Evolutionary conservation across 1,140 invertebrate species (phyloP), one percentile per base, ranked within the genome.

Genomic region (Habropoda laboriosa): DNA sequence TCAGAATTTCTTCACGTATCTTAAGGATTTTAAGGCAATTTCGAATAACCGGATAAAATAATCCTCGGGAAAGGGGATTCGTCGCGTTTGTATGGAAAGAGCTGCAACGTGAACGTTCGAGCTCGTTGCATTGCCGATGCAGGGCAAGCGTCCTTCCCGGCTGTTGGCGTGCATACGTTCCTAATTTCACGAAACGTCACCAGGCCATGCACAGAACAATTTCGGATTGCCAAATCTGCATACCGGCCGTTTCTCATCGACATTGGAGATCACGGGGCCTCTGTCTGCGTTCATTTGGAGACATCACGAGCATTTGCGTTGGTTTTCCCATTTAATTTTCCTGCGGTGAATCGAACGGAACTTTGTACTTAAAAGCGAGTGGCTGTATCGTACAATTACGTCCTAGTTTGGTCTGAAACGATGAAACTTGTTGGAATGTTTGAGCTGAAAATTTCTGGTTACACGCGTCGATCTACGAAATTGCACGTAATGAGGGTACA

Each of bases 151-250:
- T 0, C 40, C 73, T 55, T 32, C 60, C 21, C 49, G 49, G 42
- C 51, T n/a, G 63, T 68, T 68, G 51, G 24, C 30, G 51, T 57
- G 51, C 40, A 68, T 68, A 57, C 51, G 51, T 57, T 76, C 49
- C 74, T 68, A 76, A 76, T 76, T 76, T 76, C 40, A 38, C 27
- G 64, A 68, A 68, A 68, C 51, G 63, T 76, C 63, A 67, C 40
- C 63, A 35, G 40, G 3, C 51, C 51, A 57, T 21, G 63, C 63
- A 16, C 2, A n/a, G 51, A 58, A 58, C 74, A 76, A 76, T 76
- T 76, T 68, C 30, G 30, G 40, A 58, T 76, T 27, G 63, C 64
- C 27, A 27, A 55, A 68, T 76, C 40, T 68, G 63, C 63, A 76
- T 76, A 47, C 61, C 63, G 63, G n/a, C 30, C 61, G 60, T 76